These are phyloP conservation scores for Himalopsyche kuldschensis DNA, from an alignment of 2,888 invertebrate species.

Conservation along the genomic window DNA sequence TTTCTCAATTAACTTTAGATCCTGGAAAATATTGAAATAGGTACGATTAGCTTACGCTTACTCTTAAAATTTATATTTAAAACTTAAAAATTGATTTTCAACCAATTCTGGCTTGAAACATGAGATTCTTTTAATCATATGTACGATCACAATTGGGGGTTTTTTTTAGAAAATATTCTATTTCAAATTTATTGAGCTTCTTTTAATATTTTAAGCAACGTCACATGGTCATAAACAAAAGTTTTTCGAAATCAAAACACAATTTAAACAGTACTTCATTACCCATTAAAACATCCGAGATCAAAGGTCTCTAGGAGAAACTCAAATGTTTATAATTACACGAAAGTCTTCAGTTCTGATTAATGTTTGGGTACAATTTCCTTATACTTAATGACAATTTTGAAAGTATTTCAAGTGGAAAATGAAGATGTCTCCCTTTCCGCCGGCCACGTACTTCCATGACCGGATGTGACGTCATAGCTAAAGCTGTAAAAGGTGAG, in stretches of 20 bases:
- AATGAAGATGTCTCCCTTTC: slow-evolving; percentile 20
- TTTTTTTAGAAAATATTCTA: no score
- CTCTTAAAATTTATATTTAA: no score
- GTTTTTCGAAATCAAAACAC: background rate
- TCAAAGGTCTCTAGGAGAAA: slow-evolving; percentile 2
- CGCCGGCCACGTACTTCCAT: slow-evolving; percentile 13
- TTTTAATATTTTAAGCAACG: no score
- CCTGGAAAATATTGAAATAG: no score
- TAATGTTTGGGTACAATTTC: slow-evolving; percentile 35
- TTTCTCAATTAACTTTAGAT: no score
- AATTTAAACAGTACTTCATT: background rate
- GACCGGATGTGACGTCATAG: slow-evolving; percentile 19
- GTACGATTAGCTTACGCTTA: no score
- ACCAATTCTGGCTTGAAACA: no score
- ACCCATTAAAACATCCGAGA: background rate
- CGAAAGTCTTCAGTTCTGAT: slow-evolving; percentile 24
- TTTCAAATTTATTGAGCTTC: no score
- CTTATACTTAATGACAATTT: slow-evolving; percentile 34
- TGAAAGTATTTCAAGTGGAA: slow-evolving; percentile 27
- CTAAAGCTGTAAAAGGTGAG: background rate
- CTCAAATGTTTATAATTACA: slow-evolving; percentile 29
- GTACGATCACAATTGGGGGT: no score
- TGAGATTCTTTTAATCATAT: no score
- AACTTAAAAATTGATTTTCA: no score
- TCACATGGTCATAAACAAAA: background rate